phyloP scores from a whole-genome alignment of 2,113 vertebrate species.

The Pseudonaja textilis region DNA sequence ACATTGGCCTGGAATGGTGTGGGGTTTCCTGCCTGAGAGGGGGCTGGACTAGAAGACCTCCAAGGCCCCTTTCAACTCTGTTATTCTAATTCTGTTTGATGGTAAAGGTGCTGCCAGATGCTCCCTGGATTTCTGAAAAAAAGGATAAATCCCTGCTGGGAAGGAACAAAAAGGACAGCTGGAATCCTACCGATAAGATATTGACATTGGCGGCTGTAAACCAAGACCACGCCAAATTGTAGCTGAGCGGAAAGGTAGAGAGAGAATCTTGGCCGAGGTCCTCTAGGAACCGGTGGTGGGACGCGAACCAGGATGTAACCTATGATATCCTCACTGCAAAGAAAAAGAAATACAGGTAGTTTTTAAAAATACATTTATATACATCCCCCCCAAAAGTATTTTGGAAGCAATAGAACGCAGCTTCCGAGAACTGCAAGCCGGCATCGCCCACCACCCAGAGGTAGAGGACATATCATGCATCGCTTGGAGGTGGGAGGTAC shows the following conservation, averaged over 20 bases:
- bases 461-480: no score
- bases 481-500: no score
- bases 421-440: no score
- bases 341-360: neutral
- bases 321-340: slow-evolving; percentile 77
- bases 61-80: no score
- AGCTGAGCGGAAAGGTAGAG: slow-evolving; percentile 88
- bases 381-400: no score
- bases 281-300: slow-evolving; percentile 60
- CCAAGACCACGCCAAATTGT: slow-evolving; percentile 80
- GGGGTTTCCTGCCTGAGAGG: no score
- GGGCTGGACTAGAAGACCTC: no score
- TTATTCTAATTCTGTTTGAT: no score
- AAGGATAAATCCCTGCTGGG: neutral
- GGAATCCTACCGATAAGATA: slow-evolving; percentile 76
- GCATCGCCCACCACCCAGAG: no score
- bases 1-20: no score
- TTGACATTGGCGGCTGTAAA: slow-evolving; percentile 82
- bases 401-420: no score
- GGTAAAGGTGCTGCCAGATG: neutral
- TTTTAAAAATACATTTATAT: neutral
- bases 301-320: slow-evolving; percentile 76
- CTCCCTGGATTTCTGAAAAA: neutral
- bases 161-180: neutral
- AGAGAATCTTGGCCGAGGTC: slow-evolving; percentile 82